Evolutionary conservation across 2,888 invertebrate species (phyloP), one percentile per base, ranked within the genome.

Genomic region (Zaprionus lineosus): DNA sequence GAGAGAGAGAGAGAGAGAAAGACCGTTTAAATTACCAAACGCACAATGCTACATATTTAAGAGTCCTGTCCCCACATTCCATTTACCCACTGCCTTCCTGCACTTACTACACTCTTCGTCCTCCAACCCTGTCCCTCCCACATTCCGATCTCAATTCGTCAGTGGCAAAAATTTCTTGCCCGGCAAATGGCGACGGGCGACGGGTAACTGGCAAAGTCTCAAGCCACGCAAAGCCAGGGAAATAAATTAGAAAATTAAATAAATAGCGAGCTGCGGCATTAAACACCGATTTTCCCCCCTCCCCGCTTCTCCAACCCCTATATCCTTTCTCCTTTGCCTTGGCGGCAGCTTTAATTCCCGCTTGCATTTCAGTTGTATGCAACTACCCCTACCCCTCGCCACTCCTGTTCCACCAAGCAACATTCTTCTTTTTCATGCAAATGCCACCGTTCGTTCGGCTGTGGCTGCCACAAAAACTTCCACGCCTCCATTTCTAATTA

Each of bases 401-500:
- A n/a, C n/a, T n/a, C n/a, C n/a, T n/a, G n/a, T n/a, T n/a, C n/a
- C n/a, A n/a, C n/a, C n/a, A n/a, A n/a, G n/a, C n/a, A 37, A 6
- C 3, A 8, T 14, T 7, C 11, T 6, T 8, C 58, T 65, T 69
- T 73, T 60, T 39, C 41, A 81, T 71, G 82, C 66, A 65, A 84
- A 82, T 71, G 34, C 33, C 40, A 41, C 7, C 19, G 4, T 9
- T 14, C 21, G n/a, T n/a, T n/a, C n/a, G n/a, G n/a, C n/a, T 9
- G 34, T n/a, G 55, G 28, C 19, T n/a, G 36, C 36, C 21, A 36
- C 44, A 44, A 58, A 40, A 63, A 29, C 28, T 43, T 43, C 34
- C 21, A 39, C 47, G 39, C 40, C 59, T 34, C 50, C 16, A 51
- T 50, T 59, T 81, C 66, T 84, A 84, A 86, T 85, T 84, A 77